These are phyloP conservation scores for Poeciliopsis gracilis DNA, from an alignment of 2,797 vertebrate genomes.

Conservation along the genomic window DNA sequence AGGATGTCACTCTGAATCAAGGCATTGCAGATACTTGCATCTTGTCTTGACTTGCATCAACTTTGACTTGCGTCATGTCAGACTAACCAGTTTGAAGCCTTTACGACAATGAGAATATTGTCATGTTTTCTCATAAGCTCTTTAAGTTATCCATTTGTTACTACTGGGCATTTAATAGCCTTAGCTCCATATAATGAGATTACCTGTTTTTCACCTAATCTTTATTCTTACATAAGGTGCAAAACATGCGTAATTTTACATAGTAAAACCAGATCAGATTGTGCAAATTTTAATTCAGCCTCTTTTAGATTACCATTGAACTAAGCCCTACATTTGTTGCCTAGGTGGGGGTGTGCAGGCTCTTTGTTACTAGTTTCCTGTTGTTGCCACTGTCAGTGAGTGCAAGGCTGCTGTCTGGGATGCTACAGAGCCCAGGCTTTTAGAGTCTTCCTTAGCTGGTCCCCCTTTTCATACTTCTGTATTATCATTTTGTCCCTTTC, in stretches of 20 bases:
- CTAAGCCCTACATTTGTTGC: slow-evolving; percentile 28
- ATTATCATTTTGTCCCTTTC: not conserved
- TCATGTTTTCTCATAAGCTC: not conserved
- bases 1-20: slow-evolving; percentile 7
- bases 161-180: slow-evolving; percentile 8
- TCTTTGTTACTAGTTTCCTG: slow-evolving; percentile 80
- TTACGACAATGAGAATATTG: not conserved
- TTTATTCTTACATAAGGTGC: not conserved
- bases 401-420: slow-evolving; percentile 38
- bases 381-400: slow-evolving; percentile 60
- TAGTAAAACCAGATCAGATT: not conserved
- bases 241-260: not conserved
- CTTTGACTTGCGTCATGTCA: not conserved
- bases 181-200: slow-evolving; percentile 26
- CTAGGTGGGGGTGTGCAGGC: slow-evolving; percentile 16
- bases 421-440: slow-evolving; percentile 19
- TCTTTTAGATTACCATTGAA: not conserved
- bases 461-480: not conserved
- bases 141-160: not conserved
- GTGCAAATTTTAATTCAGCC: not conserved
- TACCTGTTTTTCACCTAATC: slow-evolving; percentile 14
- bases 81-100: not conserved
- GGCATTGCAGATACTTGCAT: not conserved
- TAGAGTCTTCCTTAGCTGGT: not conserved
- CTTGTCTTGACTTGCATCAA: not conserved